phyloP scores from a whole-genome alignment of 2,888 invertebrate species.

The Cremastinae sp. region DNA sequence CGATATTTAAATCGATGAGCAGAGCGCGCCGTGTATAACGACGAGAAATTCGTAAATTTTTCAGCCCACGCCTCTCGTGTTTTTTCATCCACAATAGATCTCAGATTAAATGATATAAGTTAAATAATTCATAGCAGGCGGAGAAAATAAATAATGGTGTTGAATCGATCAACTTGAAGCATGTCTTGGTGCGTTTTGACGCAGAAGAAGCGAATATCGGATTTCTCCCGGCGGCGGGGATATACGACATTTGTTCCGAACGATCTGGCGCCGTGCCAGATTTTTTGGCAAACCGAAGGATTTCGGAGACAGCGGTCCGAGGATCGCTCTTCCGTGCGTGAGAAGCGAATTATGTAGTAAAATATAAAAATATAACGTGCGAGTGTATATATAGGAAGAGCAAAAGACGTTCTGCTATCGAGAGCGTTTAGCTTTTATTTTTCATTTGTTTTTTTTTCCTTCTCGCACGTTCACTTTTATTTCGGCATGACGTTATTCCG shows the following conservation, averaged over 20 bases:
- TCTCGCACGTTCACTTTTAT: constrained; percentile 1
- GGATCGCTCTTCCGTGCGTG: background rate
- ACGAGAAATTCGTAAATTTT: background rate
- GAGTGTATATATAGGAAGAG: constrained; percentile 39
- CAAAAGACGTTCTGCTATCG: too few species aligned
- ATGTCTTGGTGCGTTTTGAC: background rate
- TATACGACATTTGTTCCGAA: constrained; percentile 7
- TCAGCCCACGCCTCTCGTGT: constrained; percentile 8
- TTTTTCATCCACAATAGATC: background rate
- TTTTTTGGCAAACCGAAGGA: constrained; percentile 56
- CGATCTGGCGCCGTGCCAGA: constrained; percentile 46
- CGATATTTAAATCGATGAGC: constrained; percentile 27
- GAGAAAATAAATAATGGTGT: too few species aligned
- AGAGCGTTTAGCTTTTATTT: background rate
- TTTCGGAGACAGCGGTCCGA: constrained; percentile 27
- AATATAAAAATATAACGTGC: constrained; percentile 32
- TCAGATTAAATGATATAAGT: background rate
- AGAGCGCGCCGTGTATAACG: too few species aligned
- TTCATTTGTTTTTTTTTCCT: constrained; percentile 12
- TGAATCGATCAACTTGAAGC: too few species aligned
- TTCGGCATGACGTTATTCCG: constrained; percentile 53
- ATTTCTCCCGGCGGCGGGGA: constrained; percentile 39
- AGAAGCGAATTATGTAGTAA: constrained; percentile 29
- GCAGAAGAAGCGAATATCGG: constrained; percentile 23
- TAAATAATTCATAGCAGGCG: too few species aligned